Conservation (phyloP, 2,797 vertebrate species). For the Neoniphon sammara region DNA sequence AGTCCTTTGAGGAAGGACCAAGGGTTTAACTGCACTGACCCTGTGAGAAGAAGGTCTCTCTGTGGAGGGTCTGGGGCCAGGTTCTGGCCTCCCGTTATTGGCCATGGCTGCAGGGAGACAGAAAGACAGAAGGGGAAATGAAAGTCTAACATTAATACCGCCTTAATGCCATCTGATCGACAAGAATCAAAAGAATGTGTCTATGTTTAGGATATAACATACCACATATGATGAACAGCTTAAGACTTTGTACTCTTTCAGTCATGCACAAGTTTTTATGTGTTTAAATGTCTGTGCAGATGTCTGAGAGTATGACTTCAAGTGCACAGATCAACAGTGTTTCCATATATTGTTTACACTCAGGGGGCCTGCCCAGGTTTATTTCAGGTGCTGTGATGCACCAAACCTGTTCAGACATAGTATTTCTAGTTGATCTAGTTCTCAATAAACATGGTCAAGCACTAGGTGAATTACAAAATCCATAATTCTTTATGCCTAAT, state of each 20-base stretch:
- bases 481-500: too few relatives aligned
- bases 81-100: slow-evolving; percentile 92
- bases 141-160: slow-evolving; percentile 45
- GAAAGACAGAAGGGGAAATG: slow-evolving; percentile 19
- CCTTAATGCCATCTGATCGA: slow-evolving; percentile 17
- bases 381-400: too few relatives aligned
- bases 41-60: slow-evolving; percentile 96
- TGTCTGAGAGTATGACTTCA: neutral
- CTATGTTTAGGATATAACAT: slow-evolving; percentile 14
- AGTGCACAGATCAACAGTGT: too few relatives aligned
- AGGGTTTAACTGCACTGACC: slow-evolving; percentile 81
- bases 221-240: slow-evolving; percentile 15
- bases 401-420: too few relatives aligned
- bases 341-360: too few relatives aligned
- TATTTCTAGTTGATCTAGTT: too few relatives aligned
- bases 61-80: slow-evolving; percentile 91
- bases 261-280: neutral
- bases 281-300: neutral
- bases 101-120: slow-evolving; percentile 87
- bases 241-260: neutral
- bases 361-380: too few relatives aligned
- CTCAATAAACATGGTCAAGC: too few relatives aligned
- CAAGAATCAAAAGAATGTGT: slow-evolving; percentile 35
- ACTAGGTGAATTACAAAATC: too few relatives aligned
- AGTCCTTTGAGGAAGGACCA: neutral